Evolutionary conservation across 2,888 invertebrate genomes (phyloP), one percentile per base, ranked within the genome.

Genomic region (Gerris lacustris): DNA sequence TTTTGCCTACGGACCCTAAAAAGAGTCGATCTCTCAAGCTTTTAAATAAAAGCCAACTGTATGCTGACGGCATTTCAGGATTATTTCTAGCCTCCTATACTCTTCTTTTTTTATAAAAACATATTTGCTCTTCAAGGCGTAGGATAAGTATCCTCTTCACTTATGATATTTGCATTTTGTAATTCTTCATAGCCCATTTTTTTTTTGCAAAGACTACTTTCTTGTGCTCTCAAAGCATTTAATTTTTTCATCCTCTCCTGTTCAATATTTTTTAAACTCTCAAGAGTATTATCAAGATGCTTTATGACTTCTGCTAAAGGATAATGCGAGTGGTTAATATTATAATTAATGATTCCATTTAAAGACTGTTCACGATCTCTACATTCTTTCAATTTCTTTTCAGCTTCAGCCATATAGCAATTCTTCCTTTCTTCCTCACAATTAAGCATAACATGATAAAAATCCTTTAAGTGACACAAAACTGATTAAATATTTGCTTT

Each of bases 391-490:
- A 78, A 75, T 6, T 79, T 70, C 15, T 74, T 11, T 73, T 85
- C 83, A 55, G 90, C 86, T 75, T 84, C 83, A 15, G 79, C 79
- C 63, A 84, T 79, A 76, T 89, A 82, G 2, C 77, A 78, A 44
- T 82, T 81, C 15, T 86, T 81, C 71, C 86, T 85, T 55, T 83
- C 81, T 64, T 83, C 79, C 0, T 88, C 86, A 77, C 90, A 89
- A 0, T 80, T 79, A 15, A 87, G 80, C 74, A 89, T 84, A 74
- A 88, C 88, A 2, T 81, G 79, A 74, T 86, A 86, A 5, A 87
- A 80, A 9, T 84, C 47, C 47, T 47, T 47, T 47, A 47, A 47
- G 11, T 47, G 47, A 7, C 6, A 47, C 47, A 7, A 47, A 47
- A 47, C 47, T 47, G 47, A 47, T 47, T 6, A 11, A 47, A 47